phyloP scores from a whole-genome alignment of 2,113 vertebrate species.

The Mixornis gularis region DNA sequence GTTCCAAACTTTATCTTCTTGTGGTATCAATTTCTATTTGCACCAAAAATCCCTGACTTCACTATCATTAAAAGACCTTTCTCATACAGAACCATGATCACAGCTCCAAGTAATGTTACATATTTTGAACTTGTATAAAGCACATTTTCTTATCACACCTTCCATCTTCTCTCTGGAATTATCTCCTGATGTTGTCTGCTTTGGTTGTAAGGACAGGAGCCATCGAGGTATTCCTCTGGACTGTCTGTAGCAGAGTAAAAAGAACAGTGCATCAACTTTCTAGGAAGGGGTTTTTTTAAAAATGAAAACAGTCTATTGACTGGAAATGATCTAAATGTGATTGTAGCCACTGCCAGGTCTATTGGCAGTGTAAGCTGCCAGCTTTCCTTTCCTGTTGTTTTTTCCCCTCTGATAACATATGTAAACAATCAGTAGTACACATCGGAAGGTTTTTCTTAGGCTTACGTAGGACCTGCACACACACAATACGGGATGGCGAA shows the following conservation, averaged over 20 bases:
- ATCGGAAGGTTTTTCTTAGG: neutral
- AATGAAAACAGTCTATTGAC: slow-evolving; percentile 26
- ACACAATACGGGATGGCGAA: neutral
- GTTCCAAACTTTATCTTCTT: neutral
- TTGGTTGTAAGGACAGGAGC: neutral
- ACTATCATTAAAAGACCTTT: neutral
- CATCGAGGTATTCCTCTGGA: neutral
- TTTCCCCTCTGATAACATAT: slow-evolving; percentile 28
- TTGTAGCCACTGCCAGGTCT: slow-evolving; percentile 13
- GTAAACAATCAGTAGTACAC: slow-evolving; percentile 47
- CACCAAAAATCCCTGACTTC: neutral
- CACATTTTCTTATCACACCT: slow-evolving; percentile 17
- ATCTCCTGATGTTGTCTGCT: neutral
- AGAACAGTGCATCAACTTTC: slow-evolving; percentile 11
- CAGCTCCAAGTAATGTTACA: slow-evolving; percentile 8
- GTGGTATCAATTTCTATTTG: neutral
- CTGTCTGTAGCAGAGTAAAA: slow-evolving; percentile 1
- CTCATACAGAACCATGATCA: neutral
- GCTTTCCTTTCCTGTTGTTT: slow-evolving; percentile 43
- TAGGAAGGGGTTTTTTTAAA: neutral
- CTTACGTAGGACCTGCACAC: slow-evolving; percentile 25
- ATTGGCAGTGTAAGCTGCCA: slow-evolving; percentile 10
- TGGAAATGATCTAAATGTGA: slow-evolving; percentile 42
- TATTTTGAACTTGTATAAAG: slow-evolving; percentile 2
- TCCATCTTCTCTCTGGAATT: neutral